These are phyloP conservation scores for Callopanchax toddi DNA, from an alignment of 2,113 vertebrate species.

Conservation along the genomic window DNA sequence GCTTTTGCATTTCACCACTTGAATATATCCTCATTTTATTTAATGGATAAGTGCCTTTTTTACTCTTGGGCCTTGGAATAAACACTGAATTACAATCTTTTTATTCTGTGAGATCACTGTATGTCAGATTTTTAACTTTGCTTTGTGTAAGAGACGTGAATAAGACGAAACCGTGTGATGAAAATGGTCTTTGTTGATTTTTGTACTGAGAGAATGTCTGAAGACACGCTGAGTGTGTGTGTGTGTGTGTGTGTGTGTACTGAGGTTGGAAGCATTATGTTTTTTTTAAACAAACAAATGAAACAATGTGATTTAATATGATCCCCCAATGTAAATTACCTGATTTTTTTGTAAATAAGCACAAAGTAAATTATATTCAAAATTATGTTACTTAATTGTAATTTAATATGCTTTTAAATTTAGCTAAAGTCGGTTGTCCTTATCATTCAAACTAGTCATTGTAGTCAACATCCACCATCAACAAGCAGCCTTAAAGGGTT, in stretches of 20 bases:
- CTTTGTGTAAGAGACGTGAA: neutral
- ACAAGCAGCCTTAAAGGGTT: slow-evolving; percentile 3
- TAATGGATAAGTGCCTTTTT: slow-evolving; percentile 63
- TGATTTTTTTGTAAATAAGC: too few species aligned
- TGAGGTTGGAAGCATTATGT: too few species aligned
- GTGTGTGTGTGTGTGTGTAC: slow-evolving; percentile 37
- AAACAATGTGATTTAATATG: too few species aligned
- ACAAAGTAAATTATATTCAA: too few species aligned
- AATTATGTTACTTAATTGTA: neutral
- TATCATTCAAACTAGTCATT: too few species aligned
- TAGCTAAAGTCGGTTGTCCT: too few species aligned
- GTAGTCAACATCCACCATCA: neutral
- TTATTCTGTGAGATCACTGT: neutral
- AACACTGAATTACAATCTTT: slow-evolving; percentile 54
- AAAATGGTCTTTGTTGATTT: slow-evolving; percentile 20
- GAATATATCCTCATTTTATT: slow-evolving; percentile 27
- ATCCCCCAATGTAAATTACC: too few species aligned
- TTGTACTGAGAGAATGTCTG: slow-evolving; percentile 48
- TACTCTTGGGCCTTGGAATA: slow-evolving; percentile 32
- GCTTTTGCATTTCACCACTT: slow-evolving; percentile 8
- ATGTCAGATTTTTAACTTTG: neutral
- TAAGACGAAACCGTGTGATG: too few species aligned
- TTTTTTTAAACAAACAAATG: too few species aligned
- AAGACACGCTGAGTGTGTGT: slow-evolving; percentile 37
- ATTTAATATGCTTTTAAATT: too few species aligned